Base-by-base conservation (phyloP, 2,888 invertebrate genomes). In the Ellobium chinense region DNA sequence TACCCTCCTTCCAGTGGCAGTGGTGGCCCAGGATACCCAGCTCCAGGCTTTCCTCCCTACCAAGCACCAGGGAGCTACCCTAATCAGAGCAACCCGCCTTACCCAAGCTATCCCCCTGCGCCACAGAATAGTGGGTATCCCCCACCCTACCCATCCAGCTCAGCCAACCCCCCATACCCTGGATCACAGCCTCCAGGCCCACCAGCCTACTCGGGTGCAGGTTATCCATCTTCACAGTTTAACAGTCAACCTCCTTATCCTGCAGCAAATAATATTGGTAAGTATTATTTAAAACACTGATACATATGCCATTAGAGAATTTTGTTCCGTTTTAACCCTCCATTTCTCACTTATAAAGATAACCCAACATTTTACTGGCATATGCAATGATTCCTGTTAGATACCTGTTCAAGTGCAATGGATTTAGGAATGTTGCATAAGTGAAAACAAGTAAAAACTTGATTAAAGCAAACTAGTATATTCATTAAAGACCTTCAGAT, bases 181-280 rank as follows among this genome's bases (percentile, higher is more conserved):
- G 68, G 68, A 18, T 29, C 36, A 36, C 65, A 39, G n/a, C 36
- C 76, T 27, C 76, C 78, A 60, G 62, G 34, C 21, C 84, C 60
- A 29, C n/a, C 75, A 65, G 2, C 85, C 14, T 87, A 87, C 79
- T 84, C 87, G n/a, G 69, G 84, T 4, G 29, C 76, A 29, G 78
- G 76, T 24, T 81, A 58, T 86, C 86, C 66, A 84, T 82, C 76
- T 1, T 27, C 39, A 2, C 80, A 80, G 68, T 74, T 60, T 36
- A 66, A 74, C 60, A 78, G 78, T 56, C 82, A 84, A 24, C 62
- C 85, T n/a, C 80, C 82, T 9, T 84, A 82, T 39, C 82, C 85
- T 21, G 66, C 86, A 21, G 56, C 78, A 39, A 73, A 73, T 54
- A 63, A 54, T 36, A 37, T 63, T 46, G 72, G 78, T 79, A 65